These are phyloP conservation scores for Flexamia atlantica DNA, from an alignment of 2,888 invertebrate genomes.

Conservation along the genomic window DNA sequence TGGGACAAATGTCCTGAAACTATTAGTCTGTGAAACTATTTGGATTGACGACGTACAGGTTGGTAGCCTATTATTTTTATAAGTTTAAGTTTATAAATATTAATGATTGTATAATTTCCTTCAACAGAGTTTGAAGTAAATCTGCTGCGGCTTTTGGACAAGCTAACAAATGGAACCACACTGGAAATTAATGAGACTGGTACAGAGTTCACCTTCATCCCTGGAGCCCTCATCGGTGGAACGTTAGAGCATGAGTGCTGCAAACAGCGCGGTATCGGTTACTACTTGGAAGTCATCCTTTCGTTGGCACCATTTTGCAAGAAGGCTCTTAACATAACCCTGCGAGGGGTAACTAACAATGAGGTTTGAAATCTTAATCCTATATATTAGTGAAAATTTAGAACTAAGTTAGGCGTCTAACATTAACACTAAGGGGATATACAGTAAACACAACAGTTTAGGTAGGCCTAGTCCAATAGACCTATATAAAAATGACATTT, in stretches of 20 bases:
- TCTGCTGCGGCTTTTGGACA: constrained; percentile 93
- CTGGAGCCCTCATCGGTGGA: constrained; percentile 95
- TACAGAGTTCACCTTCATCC: constrained; percentile 91
- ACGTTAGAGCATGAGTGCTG: constrained; percentile 92
- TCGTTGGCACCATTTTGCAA: constrained; percentile 97
- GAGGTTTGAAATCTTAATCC: constrained; percentile 73
- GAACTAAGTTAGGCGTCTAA: too few relatives aligned
- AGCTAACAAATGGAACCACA: constrained; percentile 95
- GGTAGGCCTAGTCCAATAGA: too few relatives aligned
- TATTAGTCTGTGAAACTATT: too few relatives aligned
- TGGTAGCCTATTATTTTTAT: too few relatives aligned
- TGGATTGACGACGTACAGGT: too few relatives aligned
- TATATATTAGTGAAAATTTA: neutral
- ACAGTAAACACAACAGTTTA: too few relatives aligned
- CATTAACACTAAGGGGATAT: too few relatives aligned
- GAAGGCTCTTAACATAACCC: constrained; percentile 86
- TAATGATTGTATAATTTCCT: too few relatives aligned
- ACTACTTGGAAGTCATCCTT: constrained; percentile 94
- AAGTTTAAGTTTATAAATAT: too few relatives aligned
- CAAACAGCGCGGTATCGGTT: constrained; percentile 88
- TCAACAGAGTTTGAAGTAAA: constrained; percentile 93
- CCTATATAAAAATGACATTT: too few relatives aligned
- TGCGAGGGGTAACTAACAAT: constrained; percentile 94
- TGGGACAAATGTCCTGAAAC: too few relatives aligned
- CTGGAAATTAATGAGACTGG: constrained; percentile 96